A percentile compares a stretch with the other conserved stretches of the same genome.
Conservation (phyloP, 2,113 vertebrate genomes). For the Embiotoca jacksoni region DNA sequence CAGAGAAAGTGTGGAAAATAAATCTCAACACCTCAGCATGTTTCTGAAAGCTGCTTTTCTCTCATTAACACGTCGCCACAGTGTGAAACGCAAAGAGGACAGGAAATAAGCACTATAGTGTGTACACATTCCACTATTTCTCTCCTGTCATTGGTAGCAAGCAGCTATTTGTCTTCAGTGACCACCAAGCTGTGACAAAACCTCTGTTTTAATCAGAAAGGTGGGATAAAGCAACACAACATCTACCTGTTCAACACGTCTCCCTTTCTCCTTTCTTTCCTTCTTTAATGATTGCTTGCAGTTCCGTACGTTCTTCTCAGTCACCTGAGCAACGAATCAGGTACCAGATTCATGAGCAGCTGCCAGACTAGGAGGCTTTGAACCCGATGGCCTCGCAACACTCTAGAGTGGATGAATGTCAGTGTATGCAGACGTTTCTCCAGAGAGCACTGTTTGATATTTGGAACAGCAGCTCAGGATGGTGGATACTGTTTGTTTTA, state of each 20-base stretch:
- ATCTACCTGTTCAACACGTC: constrained; percentile 52
- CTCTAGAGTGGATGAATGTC: constrained; percentile 70
- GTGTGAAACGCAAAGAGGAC: constrained; percentile 47
- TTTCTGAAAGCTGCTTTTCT: constrained; percentile 72
- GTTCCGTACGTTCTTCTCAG: constrained; percentile 99
- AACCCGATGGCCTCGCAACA: constrained; percentile 39
- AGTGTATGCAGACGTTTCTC: constrained; percentile 63
- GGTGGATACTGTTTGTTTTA: neutral
- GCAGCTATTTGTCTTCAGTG: neutral
- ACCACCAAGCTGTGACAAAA: neutral
- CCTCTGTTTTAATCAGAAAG: constrained; percentile 15
- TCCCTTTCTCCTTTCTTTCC: constrained; percentile 77
- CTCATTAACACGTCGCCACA: constrained; percentile 59
- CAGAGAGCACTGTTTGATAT: constrained; percentile 23
- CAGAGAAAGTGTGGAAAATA: constrained; percentile 65
- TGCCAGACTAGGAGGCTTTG: constrained; percentile 48
- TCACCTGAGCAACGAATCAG: constrained; percentile 98
- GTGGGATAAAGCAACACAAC: constrained; percentile 27
- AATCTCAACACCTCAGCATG: constrained; percentile 67
- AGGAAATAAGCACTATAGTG: constrained; percentile 15
- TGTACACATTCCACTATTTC: constrained; percentile 20
- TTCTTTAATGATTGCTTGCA: constrained; percentile 85
- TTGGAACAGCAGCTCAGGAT: constrained; percentile 20
- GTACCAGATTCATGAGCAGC: constrained; percentile 84
- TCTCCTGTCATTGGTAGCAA: constrained; percentile 4